Conservation (phyloP, 1,140 invertebrate genomes). For the Coelopa frigida region DNA sequence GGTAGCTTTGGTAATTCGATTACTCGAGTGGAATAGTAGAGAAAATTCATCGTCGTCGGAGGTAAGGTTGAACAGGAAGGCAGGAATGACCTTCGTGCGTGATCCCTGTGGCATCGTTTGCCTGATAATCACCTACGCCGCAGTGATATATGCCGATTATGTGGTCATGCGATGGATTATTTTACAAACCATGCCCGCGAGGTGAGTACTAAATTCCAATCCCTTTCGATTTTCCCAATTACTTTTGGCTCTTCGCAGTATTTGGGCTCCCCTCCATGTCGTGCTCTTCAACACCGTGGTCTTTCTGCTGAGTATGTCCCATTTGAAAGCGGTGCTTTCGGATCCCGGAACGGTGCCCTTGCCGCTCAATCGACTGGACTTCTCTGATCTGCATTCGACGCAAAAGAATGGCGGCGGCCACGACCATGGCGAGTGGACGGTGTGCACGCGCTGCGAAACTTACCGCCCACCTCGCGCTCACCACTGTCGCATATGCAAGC, state of each 20-base stretch:
- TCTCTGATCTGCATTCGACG: slow-evolving; percentile 74
- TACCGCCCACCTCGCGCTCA: slow-evolving; percentile 79
- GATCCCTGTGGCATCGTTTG: slow-evolving; percentile 87
- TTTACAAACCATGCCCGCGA: slow-evolving; percentile 71
- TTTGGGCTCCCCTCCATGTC: slow-evolving; percentile 80
- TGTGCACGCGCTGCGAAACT: slow-evolving; percentile 77
- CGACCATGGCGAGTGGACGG: slow-evolving; percentile 72
- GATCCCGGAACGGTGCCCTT: slow-evolving; percentile 85
- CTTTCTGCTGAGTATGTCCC: slow-evolving; percentile 68
- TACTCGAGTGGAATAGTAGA: too few relatives aligned
- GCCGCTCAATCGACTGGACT: slow-evolving; percentile 70
- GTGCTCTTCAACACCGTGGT: slow-evolving; percentile 75
- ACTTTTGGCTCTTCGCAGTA: slow-evolving; percentile 47
- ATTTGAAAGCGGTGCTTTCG: slow-evolving; percentile 76
- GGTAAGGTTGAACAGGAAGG: too few relatives aligned
- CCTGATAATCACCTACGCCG: slow-evolving; percentile 73
- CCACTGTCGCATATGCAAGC: slow-evolving; percentile 82
- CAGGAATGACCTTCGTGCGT: slow-evolving; percentile 53
- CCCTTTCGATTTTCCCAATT: slow-evolving; percentile 28
- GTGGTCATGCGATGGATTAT: slow-evolving; percentile 82
- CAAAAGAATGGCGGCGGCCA: slow-evolving; percentile 47
- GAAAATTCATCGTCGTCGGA: too few relatives aligned
- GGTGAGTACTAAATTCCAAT: slow-evolving; percentile 48
- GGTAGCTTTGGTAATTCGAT: too few relatives aligned
- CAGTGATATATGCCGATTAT: slow-evolving; percentile 86